Evolutionary conservation across 1,140 invertebrate species (phyloP).

Genomic region (Brachionus sp.): DNA sequence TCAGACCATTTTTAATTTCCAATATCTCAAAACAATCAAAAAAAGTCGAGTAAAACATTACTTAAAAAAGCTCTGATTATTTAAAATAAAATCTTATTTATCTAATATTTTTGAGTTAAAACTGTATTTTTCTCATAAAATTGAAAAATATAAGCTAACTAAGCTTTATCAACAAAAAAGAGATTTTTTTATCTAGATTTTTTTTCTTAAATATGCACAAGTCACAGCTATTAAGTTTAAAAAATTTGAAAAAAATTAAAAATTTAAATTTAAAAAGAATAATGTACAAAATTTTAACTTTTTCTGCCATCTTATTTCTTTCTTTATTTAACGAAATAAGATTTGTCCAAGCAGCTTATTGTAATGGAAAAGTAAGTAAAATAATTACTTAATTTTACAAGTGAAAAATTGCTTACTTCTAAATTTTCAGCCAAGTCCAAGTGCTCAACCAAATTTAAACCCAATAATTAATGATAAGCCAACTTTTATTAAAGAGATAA

Average conservation of each 20-base stretch:
- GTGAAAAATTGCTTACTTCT: neutral
- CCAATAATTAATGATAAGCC: slow-evolving; percentile 49
- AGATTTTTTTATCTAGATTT: neutral
- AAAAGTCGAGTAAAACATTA: neutral
- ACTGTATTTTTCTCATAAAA: neutral
- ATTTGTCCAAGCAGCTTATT: neutral
- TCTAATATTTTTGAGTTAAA: neutral
- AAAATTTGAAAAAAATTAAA: neutral
- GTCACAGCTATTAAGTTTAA: neutral
- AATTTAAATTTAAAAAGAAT: neutral
- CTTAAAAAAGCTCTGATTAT: neutral
- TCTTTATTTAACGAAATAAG: neutral
- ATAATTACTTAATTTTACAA: slow-evolving; percentile 18
- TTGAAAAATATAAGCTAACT: neutral
- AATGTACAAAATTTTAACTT: neutral
- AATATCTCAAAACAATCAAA: no score
- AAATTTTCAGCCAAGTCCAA: slow-evolving; percentile 49
- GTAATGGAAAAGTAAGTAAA: slow-evolving; percentile 37
- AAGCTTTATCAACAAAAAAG: neutral
- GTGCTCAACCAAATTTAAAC: slow-evolving; percentile 50
- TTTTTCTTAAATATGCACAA: neutral
- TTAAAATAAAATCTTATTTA: neutral
- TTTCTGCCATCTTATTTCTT: neutral
- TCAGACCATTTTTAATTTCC: no score
- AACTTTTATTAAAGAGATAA: slow-evolving; percentile 47